Percentiles rank a stretch among this genome's conserved stretches.
Evolutionary conservation across 1,140 invertebrate genomes (phyloP).

Genomic region (Leguminivora glycinivorella): DNA sequence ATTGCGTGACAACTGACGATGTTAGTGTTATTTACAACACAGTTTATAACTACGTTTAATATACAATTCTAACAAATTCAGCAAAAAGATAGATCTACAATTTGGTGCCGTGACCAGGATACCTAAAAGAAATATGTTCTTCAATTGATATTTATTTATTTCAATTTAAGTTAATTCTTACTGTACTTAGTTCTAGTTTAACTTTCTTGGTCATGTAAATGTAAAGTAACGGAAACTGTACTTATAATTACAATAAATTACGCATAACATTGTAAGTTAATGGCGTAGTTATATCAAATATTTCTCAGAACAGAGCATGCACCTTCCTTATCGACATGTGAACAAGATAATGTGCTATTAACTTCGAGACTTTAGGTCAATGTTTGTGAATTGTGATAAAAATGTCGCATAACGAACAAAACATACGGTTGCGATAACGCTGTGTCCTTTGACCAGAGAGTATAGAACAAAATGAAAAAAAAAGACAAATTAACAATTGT

Average conservation of each 20-base stretch:
- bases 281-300: neutral
- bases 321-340: neutral
- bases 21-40: neutral
- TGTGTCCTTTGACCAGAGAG: neutral
- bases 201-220: neutral
- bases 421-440: neutral
- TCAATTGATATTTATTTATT: neutral
- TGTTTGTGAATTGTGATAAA: constrained; percentile 6
- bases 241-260: neutral
- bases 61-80: neutral
- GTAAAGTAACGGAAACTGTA: neutral
- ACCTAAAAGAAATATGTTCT: neutral
- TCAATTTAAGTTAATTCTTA: no score
- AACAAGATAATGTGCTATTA: neutral
- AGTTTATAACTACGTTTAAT: no score
- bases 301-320: neutral
- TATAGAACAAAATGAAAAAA: neutral
- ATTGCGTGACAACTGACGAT: neutral
- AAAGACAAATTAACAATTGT: no score
- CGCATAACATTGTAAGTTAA: neutral
- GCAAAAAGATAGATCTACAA: neutral
- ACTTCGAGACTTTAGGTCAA: neutral
- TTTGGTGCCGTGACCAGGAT: neutral
- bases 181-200: no score
- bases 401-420: constrained; percentile 4